Percentiles rank a stretch among this genome's conserved stretches.
Conservation (phyloP, 2,797 vertebrate species). For the Halcyon badia region DNA sequence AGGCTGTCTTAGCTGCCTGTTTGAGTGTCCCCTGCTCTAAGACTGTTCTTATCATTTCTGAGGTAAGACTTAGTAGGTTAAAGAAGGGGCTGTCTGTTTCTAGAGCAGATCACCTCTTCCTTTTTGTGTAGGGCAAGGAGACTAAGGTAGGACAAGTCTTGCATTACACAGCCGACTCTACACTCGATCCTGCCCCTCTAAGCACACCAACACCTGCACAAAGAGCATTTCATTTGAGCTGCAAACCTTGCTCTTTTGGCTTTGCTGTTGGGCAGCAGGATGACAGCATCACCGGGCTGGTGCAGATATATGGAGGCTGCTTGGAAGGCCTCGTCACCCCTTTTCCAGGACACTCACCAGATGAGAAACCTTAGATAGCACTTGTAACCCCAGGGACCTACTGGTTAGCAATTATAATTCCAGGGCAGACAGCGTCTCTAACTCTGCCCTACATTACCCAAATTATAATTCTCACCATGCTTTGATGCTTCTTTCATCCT, state of each 20-base stretch:
- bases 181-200: not conserved
- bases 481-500: not conserved
- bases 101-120: not conserved
- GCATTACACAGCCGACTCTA: not conserved
- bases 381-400: not conserved
- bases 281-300: not conserved
- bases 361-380: not conserved
- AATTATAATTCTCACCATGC: not conserved
- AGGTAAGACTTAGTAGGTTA: not conserved
- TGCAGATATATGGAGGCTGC: not conserved
- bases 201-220: not conserved
- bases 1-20: not conserved
- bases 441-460: not conserved
- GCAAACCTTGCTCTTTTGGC: not conserved
- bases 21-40: not conserved
- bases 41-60: not conserved
- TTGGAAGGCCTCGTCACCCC: accelerated
- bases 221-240: not conserved
- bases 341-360: not conserved
- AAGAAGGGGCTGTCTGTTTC: not conserved
- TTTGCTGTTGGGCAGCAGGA: not conserved
- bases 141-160: not conserved
- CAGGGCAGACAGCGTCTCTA: not conserved
- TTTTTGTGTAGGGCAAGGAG: not conserved
- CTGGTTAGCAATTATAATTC: not conserved